Evolutionary conservation across 2,888 invertebrate genomes (phyloP).

Genomic region (Cremastinae sp.): DNA sequence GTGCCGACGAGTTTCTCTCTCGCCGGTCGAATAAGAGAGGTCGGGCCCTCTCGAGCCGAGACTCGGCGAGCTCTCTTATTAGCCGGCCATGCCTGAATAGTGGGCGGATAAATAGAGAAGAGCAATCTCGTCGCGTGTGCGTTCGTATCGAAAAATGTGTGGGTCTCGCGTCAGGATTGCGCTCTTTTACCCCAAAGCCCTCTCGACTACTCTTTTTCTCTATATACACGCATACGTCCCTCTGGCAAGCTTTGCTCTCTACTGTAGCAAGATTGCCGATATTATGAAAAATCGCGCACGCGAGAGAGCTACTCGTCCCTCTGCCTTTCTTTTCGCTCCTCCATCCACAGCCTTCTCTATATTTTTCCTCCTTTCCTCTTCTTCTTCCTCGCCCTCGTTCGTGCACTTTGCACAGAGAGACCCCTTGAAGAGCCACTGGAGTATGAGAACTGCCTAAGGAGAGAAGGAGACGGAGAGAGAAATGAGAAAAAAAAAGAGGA

Average conservation of each 20-base stretch:
- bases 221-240: too few species aligned
- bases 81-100: slow-evolving; percentile 57
- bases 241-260: slow-evolving; percentile 40
- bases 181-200: too few species aligned
- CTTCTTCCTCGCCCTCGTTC: neutral
- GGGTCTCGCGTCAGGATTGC: too few species aligned
- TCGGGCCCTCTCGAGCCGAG: slow-evolving; percentile 47
- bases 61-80: slow-evolving; percentile 55
- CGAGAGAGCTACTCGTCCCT: slow-evolving; percentile 41
- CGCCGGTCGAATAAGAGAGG: too few species aligned
- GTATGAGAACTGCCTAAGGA: slow-evolving; percentile 35
- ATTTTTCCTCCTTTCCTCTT: slow-evolving; percentile 17
- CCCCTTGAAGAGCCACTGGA: slow-evolving; percentile 38
- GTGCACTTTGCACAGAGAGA: slow-evolving; percentile 29
- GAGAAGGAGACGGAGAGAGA: neutral
- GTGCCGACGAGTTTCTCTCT: slow-evolving; percentile 21
- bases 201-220: too few species aligned
- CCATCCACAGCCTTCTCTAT: slow-evolving; percentile 10
- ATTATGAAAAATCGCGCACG: slow-evolving; percentile 59
- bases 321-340: too few species aligned
- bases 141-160: too few species aligned
- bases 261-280: slow-evolving; percentile 56
- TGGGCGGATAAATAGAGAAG: slow-evolving; percentile 58
- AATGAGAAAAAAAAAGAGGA: too few species aligned
- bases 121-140: slow-evolving; percentile 20